Evolutionary conservation across 1,140 invertebrate genomes (phyloP), one percentile per base, ranked within the genome.

Genomic region (Drosophila littoralis): DNA sequence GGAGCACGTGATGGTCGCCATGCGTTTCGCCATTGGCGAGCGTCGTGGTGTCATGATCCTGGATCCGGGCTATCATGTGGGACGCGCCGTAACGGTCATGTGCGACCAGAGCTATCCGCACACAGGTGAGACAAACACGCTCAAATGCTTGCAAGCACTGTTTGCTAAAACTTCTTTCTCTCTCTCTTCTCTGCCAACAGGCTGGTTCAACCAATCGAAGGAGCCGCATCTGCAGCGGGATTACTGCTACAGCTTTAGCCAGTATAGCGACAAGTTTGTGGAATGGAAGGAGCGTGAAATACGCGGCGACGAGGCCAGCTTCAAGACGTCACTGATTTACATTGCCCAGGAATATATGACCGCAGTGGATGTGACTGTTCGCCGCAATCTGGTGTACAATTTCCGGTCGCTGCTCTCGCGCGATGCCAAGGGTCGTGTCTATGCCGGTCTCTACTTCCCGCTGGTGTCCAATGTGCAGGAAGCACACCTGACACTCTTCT

Each of bases 31-130:
- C 59, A 94, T 98, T 38, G 94, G 94, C 17, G 96, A 95, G 12
- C 94, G 97, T 38, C 91, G 92, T 0, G 97, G 97, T 9, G 93
- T 97, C 15, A 92, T 98, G 91, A 93, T 98, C 3, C 94, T 97
- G 13, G 97, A 98, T 93, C 97, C 97, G 1, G 97, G 97, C 7
- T 98, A 98, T 92, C 97, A 98, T 91, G 95, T 98, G 43, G 95
- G 96, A 22, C 93, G 96, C 40, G 96, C 96, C 13, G 94, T 98
- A 46, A 97, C 97, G 17, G 96, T 98, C 28, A 98, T 98, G 97
- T 93, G 94, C 17, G 97, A 98, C 91, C 93, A 95, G 54, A 93
- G 93, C 32, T 97, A 97, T 93, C 97, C 97, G 4, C 97, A 98
- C 90, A 98, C 97, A 38, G 96, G 91, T 92, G 51, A 61, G 92